Evolutionary conservation across 1,140 invertebrate species (phyloP).

Genomic region (Pseudoatta argentina): DNA sequence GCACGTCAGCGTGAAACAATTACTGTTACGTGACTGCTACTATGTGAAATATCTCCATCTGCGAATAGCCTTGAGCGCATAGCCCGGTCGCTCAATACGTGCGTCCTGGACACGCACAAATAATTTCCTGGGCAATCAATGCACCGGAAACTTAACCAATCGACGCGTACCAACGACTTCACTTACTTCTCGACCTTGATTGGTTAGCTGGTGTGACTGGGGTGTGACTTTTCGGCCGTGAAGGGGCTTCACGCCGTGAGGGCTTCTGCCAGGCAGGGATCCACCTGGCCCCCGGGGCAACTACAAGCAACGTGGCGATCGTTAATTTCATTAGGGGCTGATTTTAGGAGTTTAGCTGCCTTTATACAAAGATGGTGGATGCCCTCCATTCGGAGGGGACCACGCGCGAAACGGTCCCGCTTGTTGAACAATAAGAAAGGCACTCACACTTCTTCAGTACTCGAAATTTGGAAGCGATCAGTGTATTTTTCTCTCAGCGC

Average conservation of each 20-base stretch:
- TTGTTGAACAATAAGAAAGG: constrained; percentile 48
- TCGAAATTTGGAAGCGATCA: not conserved
- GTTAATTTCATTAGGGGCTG: constrained; percentile 79
- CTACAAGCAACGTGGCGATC: constrained; percentile 73
- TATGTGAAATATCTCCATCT: constrained; percentile 64
- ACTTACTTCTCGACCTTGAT: constrained; percentile 78
- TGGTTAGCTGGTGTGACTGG: constrained; percentile 73
- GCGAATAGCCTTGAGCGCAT: constrained; percentile 64
- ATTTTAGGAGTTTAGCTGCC: constrained; percentile 73
- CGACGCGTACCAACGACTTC: constrained; percentile 70
- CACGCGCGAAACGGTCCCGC: constrained; percentile 15
- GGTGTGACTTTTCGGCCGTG: constrained; percentile 79
- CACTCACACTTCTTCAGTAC: constrained; percentile 1
- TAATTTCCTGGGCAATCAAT: constrained; percentile 81
- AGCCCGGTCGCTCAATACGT: constrained; percentile 41
- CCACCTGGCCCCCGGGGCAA: constrained; percentile 73
- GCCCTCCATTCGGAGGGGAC: constrained; percentile 23
- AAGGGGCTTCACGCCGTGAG: constrained; percentile 16
- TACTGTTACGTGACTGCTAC: constrained; percentile 45
- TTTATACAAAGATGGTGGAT: constrained; percentile 71
- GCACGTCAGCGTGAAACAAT: constrained; percentile 39
- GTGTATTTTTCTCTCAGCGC: not conserved
- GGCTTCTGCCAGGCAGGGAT: constrained; percentile 54
- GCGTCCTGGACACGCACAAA: constrained; percentile 76
- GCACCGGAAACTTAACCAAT: constrained; percentile 80